These are phyloP conservation scores for Tapirus indicus DNA, from an alignment of 2,797 vertebrate species.

Conservation along the genomic window DNA sequence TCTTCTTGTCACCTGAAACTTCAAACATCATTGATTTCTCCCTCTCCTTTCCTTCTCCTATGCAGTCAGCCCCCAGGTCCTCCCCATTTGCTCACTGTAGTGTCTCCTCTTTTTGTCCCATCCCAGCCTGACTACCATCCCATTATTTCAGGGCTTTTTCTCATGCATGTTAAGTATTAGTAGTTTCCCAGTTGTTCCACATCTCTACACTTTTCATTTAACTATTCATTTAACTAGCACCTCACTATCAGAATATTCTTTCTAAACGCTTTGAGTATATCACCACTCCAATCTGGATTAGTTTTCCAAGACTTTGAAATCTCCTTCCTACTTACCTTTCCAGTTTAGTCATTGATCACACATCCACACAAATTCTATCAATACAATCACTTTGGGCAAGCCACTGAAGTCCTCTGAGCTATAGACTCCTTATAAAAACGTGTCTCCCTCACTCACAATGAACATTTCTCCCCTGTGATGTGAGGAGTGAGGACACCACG, in stretches of 20 bases:
- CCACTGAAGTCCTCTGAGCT: background rate
- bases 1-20: background rate
- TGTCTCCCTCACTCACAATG: background rate
- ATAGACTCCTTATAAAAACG: constrained; percentile 22
- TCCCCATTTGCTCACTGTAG: background rate
- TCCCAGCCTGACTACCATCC: background rate
- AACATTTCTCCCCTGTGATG: background rate
- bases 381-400: background rate
- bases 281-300: background rate
- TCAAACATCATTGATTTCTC: background rate
- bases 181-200: background rate
- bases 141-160: background rate
- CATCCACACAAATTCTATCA: background rate
- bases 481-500: background rate
- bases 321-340: background rate
- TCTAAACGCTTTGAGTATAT: background rate
- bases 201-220: background rate
- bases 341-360: background rate
- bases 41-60: background rate
- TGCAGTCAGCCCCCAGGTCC: background rate
- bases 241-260: background rate
- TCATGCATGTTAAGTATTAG: background rate
- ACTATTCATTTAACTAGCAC: background rate
- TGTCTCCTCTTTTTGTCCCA: background rate
- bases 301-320: background rate